These are phyloP conservation scores for Micrasema minimum DNA, from an alignment of 1,140 invertebrate genomes.

Conservation along the genomic window DNA sequence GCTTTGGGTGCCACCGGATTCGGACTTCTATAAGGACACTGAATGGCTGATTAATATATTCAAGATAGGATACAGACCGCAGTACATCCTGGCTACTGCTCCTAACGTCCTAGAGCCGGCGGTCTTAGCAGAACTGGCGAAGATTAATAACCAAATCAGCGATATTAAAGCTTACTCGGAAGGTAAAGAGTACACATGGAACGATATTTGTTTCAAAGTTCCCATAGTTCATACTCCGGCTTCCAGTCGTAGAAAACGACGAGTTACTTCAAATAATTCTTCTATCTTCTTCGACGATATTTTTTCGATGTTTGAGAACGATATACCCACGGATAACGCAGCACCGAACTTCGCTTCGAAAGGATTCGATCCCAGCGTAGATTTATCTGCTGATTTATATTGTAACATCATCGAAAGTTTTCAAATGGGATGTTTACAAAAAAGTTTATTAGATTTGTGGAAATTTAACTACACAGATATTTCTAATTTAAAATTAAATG, in stretches of 20 bases:
- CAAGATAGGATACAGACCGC: slow-evolving; percentile 70
- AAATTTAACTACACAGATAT: slow-evolving; percentile 69
- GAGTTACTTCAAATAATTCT: neutral
- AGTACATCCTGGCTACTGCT: slow-evolving; percentile 72
- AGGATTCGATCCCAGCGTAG: slow-evolving; percentile 67
- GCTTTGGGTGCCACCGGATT: slow-evolving; percentile 77
- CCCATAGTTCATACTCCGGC: slow-evolving; percentile 52
- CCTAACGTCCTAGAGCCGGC: slow-evolving; percentile 74
- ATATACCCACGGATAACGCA: slow-evolving; percentile 54
- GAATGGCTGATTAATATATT: slow-evolving; percentile 79
- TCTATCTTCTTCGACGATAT: neutral
- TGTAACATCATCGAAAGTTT: slow-evolving; percentile 70
- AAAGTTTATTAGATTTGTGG: slow-evolving; percentile 79
- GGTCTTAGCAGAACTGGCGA: slow-evolving; percentile 59
- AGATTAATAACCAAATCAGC: slow-evolving; percentile 59
- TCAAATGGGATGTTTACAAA: slow-evolving; percentile 69
- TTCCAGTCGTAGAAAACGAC: slow-evolving; percentile 8
- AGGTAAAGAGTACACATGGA: slow-evolving; percentile 63
- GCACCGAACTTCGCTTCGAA: slow-evolving; percentile 55
- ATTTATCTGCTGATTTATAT: slow-evolving; percentile 66
- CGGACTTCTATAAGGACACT: slow-evolving; percentile 74
- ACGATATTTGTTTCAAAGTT: slow-evolving; percentile 76
- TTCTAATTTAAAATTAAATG: slow-evolving; percentile 67
- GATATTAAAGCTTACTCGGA: slow-evolving; percentile 56
- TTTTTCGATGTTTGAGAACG: slow-evolving; percentile 39